Conservation (phyloP, 2,797 vertebrate species). For the Hybognathus amarus region DNA sequence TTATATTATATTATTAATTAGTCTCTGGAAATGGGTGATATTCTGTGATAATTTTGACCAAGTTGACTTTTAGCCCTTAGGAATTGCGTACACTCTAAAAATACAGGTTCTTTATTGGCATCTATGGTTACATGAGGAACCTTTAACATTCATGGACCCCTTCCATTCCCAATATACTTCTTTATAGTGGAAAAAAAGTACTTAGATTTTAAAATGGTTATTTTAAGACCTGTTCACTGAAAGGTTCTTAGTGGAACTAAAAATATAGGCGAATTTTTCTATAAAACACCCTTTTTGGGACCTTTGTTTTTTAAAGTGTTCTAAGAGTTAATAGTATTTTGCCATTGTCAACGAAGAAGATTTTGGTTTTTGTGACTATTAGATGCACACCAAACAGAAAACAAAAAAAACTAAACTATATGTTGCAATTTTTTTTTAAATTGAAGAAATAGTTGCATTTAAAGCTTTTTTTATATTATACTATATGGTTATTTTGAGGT, state of each 20-base stretch:
- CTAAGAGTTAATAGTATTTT: not conserved
- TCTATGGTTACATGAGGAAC: not conserved
- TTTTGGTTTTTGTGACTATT: not conserved
- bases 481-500: not conserved
- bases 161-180: not conserved
- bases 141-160: not conserved
- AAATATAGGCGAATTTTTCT: not conserved
- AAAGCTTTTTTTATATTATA: not conserved
- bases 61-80: not conserved
- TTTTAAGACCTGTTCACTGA: not conserved
- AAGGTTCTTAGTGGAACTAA: not conserved
- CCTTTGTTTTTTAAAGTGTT: not conserved
- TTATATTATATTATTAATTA: not conserved
- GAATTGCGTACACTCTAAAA: not conserved
- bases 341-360: not conserved
- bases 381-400: not conserved
- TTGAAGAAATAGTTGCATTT: not conserved
- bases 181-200: not conserved
- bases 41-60: not conserved
- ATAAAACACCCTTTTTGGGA: not conserved
- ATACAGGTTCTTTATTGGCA: no score
- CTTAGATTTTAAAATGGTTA: not conserved
- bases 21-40: not conserved
- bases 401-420: not conserved
- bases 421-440: not conserved